Conservation (phyloP, 1,140 invertebrate species). For the Charaxes varanes region DNA sequence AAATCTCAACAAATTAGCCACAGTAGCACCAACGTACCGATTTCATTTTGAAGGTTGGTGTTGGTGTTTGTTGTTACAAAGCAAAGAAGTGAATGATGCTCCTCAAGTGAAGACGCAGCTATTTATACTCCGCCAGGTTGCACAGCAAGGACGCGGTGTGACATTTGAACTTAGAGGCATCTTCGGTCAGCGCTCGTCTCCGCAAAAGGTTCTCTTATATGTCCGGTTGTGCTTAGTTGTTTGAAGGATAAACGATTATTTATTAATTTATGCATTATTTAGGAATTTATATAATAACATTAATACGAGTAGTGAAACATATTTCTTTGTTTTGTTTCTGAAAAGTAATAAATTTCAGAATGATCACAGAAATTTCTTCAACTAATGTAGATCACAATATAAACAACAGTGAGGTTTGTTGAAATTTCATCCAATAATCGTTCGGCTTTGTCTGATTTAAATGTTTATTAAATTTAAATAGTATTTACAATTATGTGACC, state of each 20-base stretch:
- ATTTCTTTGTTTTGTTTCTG: too few species aligned
- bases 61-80: slow-evolving; percentile 34
- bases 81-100: slow-evolving; percentile 57
- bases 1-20: too few species aligned
- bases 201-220: slow-evolving; percentile 38
- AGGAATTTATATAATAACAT: slow-evolving; percentile 7
- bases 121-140: slow-evolving; percentile 43
- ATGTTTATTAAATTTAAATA: too few species aligned
- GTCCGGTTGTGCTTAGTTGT: slow-evolving; percentile 35
- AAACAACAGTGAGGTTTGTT: too few species aligned
- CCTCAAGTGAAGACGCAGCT: slow-evolving; percentile 18
- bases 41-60: slow-evolving; percentile 62
- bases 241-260: slow-evolving; percentile 13
- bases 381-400: too few species aligned
- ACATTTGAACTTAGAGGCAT: slow-evolving; percentile 63
- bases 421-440: too few species aligned
- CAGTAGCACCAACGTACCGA: slow-evolving; percentile 44
- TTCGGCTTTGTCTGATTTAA: too few species aligned
- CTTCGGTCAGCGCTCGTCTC: slow-evolving; percentile 35
- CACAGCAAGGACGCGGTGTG: slow-evolving; percentile 51
- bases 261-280: slow-evolving; percentile 8
- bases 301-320: too few species aligned
- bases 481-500: too few species aligned
- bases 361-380: too few species aligned
- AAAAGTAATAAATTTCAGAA: too few species aligned